These are phyloP conservation scores for Gymnogyps californianus DNA, from an alignment of 2,113 vertebrate species.

Conservation along the genomic window DNA sequence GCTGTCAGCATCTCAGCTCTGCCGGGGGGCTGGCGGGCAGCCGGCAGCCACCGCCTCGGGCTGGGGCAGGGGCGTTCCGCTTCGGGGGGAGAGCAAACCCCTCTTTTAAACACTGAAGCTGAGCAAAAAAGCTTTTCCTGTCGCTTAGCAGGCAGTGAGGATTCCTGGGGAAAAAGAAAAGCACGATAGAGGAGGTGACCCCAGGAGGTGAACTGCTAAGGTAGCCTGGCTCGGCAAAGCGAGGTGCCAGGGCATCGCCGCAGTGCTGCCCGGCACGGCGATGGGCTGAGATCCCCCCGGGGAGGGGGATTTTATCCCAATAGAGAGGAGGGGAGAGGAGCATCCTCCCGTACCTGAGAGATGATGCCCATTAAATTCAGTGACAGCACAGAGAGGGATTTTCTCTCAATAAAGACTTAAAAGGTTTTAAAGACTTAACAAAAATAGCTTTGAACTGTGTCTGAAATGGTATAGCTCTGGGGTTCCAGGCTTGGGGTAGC, in stretches of 20 bases:
- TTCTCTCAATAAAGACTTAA: background rate
- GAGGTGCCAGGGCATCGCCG: background rate
- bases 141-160: rapidly evolving
- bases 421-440: background rate
- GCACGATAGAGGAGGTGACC: background rate
- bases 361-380: background rate
- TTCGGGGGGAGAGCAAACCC: background rate
- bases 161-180: background rate
- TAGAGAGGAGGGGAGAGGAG: rapidly evolving
- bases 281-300: background rate
- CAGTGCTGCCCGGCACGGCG: background rate
- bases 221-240: background rate
- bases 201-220: rapidly evolving
- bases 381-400: background rate
- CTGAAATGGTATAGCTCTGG: background rate
- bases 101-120: rapidly evolving
- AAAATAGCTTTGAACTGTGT: background rate
- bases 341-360: rapidly evolving
- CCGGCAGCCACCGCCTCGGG: background rate
- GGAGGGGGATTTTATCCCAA: background rate
- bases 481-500: background rate
- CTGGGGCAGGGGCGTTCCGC: background rate
- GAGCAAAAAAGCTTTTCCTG: background rate
- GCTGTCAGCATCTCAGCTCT: background rate
- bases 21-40: background rate